A percentile compares a stretch with the other conserved stretches of the same genome.
Evolutionary conservation across 2,113 vertebrate genomes (phyloP).

Genomic region (Anser brachyrhynchus): DNA sequence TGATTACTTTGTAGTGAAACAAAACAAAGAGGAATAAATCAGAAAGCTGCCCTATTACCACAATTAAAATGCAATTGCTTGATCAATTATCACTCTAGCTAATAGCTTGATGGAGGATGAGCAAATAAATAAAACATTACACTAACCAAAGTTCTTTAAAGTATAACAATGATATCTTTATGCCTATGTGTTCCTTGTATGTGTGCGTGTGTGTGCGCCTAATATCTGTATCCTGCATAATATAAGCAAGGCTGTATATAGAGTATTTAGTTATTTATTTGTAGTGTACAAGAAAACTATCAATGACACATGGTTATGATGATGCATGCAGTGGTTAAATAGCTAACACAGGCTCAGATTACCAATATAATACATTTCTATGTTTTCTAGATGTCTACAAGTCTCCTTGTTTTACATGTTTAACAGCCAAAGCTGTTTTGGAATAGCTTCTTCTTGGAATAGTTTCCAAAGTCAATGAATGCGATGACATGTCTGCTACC

Average conservation of each 20-base stretch:
- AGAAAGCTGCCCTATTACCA: constrained; percentile 44
- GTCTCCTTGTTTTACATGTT: neutral
- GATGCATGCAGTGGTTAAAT: neutral
- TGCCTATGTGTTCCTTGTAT: neutral
- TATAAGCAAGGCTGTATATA: neutral
- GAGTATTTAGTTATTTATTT: neutral
- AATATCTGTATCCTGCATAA: neutral
- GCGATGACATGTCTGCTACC: neutral
- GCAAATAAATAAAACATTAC: constrained; percentile 56
- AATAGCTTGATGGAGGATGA: constrained; percentile 45
- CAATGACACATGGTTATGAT: neutral
- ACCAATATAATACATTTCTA: neutral
- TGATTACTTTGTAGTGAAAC: constrained; percentile 65
- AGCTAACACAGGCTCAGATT: neutral
- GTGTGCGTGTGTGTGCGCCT: neutral
- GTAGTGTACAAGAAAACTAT: neutral
- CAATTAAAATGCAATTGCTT: constrained; percentile 58
- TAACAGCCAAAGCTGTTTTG: neutral
- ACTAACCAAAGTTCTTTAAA: constrained; percentile 7
- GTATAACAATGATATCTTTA: neutral
- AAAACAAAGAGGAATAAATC: constrained; percentile 72
- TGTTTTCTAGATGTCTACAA: neutral
- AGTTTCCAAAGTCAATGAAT: constrained; percentile 39
- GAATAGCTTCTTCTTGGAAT: neutral
- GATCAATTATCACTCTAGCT: constrained; percentile 57